Conservation (phyloP, 2,797 vertebrate genomes). For the Protonibea diacanthus region DNA sequence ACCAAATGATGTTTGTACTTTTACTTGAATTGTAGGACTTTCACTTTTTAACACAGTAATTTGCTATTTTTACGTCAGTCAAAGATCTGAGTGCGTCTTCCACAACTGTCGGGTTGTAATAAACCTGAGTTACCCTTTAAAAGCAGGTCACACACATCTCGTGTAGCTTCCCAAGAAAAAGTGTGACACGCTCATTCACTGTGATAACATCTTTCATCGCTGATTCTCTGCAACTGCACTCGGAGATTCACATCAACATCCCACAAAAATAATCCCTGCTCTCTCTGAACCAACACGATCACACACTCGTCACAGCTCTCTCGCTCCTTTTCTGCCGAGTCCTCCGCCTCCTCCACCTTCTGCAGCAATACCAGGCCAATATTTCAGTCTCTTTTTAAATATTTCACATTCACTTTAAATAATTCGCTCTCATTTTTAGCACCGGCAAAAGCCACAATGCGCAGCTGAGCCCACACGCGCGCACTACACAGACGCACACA, state of each 20-base stretch:
- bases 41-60: neutral
- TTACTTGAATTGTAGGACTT: neutral
- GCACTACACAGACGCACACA: conserved; percentile 50
- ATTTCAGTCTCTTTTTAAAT: conserved; percentile 65
- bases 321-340: conserved; percentile 30
- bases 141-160: neutral
- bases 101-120: neutral
- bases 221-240: conserved; percentile 23
- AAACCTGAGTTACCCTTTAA: neutral
- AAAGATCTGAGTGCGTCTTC: neutral
- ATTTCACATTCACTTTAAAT: conserved; percentile 66
- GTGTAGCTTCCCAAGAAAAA: neutral
- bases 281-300: conserved; percentile 34
- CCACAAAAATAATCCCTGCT: conserved; percentile 31
- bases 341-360: conserved; percentile 56
- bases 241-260: conserved; percentile 35
- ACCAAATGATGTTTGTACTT: no score
- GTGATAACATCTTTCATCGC: conserved; percentile 34
- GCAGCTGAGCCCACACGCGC: conserved; percentile 48
- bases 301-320: conserved; percentile 34
- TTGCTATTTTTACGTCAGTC: neutral
- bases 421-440: conserved; percentile 59
- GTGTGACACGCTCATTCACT: neutral
- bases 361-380: conserved; percentile 51
- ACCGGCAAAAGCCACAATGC: conserved; percentile 36